Percentiles rank a stretch among this genome's conserved stretches.
Evolutionary conservation across 2,113 vertebrate species (phyloP).

Genomic region (Motacilla tschutschensis): DNA sequence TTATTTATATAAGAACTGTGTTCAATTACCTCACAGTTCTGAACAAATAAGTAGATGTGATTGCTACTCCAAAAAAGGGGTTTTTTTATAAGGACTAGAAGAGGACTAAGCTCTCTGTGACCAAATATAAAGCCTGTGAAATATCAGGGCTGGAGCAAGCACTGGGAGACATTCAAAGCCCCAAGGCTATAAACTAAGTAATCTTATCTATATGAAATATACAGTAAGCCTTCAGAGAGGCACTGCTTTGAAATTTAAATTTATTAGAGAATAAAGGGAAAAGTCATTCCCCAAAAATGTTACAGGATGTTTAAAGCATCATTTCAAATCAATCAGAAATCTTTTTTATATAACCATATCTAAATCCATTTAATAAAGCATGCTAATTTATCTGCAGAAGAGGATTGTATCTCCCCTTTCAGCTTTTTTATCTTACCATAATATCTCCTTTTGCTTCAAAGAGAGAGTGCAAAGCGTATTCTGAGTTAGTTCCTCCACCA

Average conservation of each 20-base stretch:
- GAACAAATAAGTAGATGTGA: slow-evolving; percentile 25
- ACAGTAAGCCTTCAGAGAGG: slow-evolving; percentile 44
- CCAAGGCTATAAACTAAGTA: slow-evolving; percentile 54
- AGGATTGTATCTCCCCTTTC: neutral
- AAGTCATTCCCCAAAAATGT: slow-evolving; percentile 40
- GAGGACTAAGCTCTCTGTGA: slow-evolving; percentile 12
- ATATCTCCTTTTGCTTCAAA: slow-evolving; percentile 85
- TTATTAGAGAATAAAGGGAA: slow-evolving; percentile 47
- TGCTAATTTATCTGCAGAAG: slow-evolving; percentile 51
- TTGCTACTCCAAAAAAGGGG: neutral
- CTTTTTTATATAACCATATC: slow-evolving; percentile 49
- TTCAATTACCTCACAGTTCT: slow-evolving; percentile 29
- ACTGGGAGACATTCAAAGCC: slow-evolving; percentile 36
- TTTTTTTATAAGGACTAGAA: neutral
- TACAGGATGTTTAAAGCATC: slow-evolving; percentile 36
- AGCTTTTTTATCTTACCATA: slow-evolving; percentile 78
- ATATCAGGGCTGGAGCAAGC: slow-evolving; percentile 29
- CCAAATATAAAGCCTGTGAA: slow-evolving; percentile 40
- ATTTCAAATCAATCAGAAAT: slow-evolving; percentile 42
- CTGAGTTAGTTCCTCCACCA: slow-evolving; percentile 86
- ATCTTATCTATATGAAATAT: slow-evolving; percentile 63
- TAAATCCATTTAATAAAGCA: slow-evolving; percentile 56
- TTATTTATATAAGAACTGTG: slow-evolving; percentile 38
- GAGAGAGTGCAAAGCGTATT: slow-evolving; percentile 87
- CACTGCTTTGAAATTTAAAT: slow-evolving; percentile 63